These are phyloP conservation scores for Pomacea maculata DNA, from an alignment of 1,140 invertebrate species.

Conservation along the genomic window DNA sequence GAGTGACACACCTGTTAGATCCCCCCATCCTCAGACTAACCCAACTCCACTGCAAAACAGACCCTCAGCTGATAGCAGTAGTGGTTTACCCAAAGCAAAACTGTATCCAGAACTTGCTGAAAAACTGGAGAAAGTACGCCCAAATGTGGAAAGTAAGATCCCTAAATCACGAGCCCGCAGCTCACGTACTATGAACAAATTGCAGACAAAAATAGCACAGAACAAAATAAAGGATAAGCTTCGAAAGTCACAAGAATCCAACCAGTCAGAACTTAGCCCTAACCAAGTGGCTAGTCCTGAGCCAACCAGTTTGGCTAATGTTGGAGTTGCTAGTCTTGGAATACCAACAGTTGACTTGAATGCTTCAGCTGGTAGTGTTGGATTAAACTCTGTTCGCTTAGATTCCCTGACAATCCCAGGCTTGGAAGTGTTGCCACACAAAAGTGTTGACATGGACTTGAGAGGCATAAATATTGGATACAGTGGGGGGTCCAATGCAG, in stretches of 20 bases:
- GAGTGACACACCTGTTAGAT: conserved; percentile 20
- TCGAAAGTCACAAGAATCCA: conserved; percentile 50
- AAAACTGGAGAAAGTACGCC: conserved; percentile 60
- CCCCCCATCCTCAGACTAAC: conserved; percentile 23
- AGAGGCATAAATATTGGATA: no score
- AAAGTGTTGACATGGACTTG: no score
- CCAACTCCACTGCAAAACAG: conserved; percentile 23
- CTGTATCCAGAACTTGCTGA: conserved; percentile 64
- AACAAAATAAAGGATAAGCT: conserved; percentile 68
- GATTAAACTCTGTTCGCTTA: neutral
- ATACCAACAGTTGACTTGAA: conserved; percentile 9
- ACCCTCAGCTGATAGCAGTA: conserved; percentile 29
- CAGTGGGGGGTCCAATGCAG: no score
- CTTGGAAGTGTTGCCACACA: neutral
- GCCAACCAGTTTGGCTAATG: neutral
- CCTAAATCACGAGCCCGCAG: conserved; percentile 57
- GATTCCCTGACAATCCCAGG: conserved; percentile 7
- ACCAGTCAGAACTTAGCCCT: conserved; percentile 20
- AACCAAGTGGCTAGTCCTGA: conserved; percentile 22
- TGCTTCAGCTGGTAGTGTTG: neutral
- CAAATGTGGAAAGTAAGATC: conserved; percentile 49
- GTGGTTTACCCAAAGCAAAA: conserved; percentile 53
- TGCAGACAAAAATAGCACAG: conserved; percentile 68
- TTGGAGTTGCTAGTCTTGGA: neutral
- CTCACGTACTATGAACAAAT: conserved; percentile 68